Conservation (phyloP, 1,140 invertebrate genomes). For the Popillia japonica region DNA sequence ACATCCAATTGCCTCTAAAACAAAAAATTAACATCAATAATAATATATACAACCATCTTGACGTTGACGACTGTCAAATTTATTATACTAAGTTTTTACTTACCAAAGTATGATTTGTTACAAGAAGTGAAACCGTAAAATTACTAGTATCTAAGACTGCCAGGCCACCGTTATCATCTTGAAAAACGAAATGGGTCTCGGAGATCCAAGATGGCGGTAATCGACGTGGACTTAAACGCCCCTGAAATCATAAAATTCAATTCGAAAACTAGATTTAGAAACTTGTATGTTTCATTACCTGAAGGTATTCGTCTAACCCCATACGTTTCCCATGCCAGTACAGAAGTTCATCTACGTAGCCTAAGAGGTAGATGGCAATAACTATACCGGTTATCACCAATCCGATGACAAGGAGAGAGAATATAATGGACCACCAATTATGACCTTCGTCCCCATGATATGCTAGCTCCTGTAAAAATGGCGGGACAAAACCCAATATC, state of each 20-base stretch:
- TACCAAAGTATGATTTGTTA: slow-evolving; percentile 85
- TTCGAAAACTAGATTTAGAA: background rate
- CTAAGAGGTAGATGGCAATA: slow-evolving; percentile 84
- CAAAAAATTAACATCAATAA: slow-evolving; percentile 49
- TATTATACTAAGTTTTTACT: slow-evolving; percentile 56
- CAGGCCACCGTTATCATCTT: slow-evolving; percentile 82
- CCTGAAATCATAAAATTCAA: slow-evolving; percentile 59
- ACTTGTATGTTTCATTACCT: slow-evolving; percentile 61
- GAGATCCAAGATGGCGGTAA: slow-evolving; percentile 81
- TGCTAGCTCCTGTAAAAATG: slow-evolving; percentile 68
- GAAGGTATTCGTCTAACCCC: slow-evolving; percentile 81
- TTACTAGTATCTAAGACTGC: slow-evolving; percentile 78
- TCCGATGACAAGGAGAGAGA: slow-evolving; percentile 84
- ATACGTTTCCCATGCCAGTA: slow-evolving; percentile 85
- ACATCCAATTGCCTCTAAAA: slow-evolving; percentile 84
- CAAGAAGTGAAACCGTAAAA: slow-evolving; percentile 73
- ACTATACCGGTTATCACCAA: slow-evolving; percentile 85
- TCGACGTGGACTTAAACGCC: slow-evolving; percentile 75
- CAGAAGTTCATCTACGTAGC: slow-evolving; percentile 86
- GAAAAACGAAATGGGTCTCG: slow-evolving; percentile 81
- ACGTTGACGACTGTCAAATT: background rate
- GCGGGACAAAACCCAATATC: background rate
- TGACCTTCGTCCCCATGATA: slow-evolving; percentile 77
- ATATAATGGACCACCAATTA: slow-evolving; percentile 87
- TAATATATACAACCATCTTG: background rate